Evolutionary conservation across 2,888 invertebrate genomes (phyloP).

Genomic region (Tribolium freemani): DNA sequence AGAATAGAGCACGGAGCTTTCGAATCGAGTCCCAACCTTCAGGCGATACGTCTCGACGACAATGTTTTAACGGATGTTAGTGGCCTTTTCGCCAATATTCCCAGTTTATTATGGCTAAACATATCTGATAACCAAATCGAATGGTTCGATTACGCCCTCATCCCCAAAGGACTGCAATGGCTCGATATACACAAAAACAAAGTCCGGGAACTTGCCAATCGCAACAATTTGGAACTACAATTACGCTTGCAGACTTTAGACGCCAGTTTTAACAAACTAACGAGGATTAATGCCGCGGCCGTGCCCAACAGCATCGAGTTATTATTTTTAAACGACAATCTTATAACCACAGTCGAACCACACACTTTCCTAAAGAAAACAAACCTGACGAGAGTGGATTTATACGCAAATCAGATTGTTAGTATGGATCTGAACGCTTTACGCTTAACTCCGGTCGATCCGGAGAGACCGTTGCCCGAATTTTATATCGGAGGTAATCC

Average conservation of each 20-base stretch:
- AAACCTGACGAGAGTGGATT: conserved; percentile 90
- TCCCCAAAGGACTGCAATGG: conserved; percentile 88
- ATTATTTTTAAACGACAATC: conserved; percentile 90
- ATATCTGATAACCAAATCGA: conserved; percentile 91
- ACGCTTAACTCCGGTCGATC: conserved; percentile 84
- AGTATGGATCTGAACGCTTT: conserved; percentile 92
- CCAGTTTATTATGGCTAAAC: conserved; percentile 89
- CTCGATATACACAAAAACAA: conserved; percentile 91
- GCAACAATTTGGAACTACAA: conserved; percentile 78
- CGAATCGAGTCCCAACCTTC: conserved; percentile 82
- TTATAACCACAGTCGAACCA: conserved; percentile 86
- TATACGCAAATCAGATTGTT: conserved; percentile 92
- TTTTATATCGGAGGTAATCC: conserved; percentile 96
- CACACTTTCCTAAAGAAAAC: conserved; percentile 91
- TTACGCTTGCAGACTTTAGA: conserved; percentile 87
- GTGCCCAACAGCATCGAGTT: conserved; percentile 89
- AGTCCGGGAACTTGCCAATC: conserved; percentile 83
- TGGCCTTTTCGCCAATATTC: conserved; percentile 86
- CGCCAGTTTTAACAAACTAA: conserved; percentile 91
- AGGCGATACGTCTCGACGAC: conserved; percentile 89
- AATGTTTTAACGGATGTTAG: conserved; percentile 87
- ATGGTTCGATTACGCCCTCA: conserved; percentile 89
- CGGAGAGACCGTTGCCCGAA: conserved; percentile 83
- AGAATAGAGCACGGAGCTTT: conserved; percentile 86
- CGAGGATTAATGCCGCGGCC: conserved; percentile 80